phyloP scores from a whole-genome alignment of 1,140 invertebrate genomes.

The Aphidius ervi region DNA sequence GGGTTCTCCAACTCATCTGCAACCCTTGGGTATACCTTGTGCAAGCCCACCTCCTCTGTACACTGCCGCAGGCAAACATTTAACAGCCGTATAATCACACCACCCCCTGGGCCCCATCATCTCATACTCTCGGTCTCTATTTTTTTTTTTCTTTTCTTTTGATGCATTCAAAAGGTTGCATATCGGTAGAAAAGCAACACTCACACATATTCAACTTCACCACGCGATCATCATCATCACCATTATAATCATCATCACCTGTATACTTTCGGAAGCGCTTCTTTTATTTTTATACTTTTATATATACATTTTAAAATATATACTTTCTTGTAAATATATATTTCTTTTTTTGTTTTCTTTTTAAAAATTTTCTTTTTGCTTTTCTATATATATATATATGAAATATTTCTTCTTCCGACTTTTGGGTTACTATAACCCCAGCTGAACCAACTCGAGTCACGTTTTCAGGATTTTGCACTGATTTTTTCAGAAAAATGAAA shows the following conservation, averaged over 20 bases:
- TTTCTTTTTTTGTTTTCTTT: no score
- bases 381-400: no score
- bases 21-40: neutral
- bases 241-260: neutral
- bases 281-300: neutral
- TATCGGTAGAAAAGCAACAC: neutral
- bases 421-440: no score
- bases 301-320: neutral
- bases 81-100: conserved; percentile 23
- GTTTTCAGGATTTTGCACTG: no score
- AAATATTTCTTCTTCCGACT: no score
- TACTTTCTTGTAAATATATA: no score
- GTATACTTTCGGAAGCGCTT: conserved; percentile 4
- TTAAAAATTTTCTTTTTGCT: no score
- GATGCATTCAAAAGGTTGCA: neutral
- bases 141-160: neutral
- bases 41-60: conserved; percentile 1
- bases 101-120: conserved; percentile 4
- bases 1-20: neutral
- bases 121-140: neutral
- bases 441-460: no score
- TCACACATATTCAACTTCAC: neutral
- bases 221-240: neutral
- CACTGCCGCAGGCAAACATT: conserved; percentile 13
- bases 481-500: no score